Evolutionary conservation across 2,888 invertebrate genomes (phyloP).

Genomic region (Nysson spinosus): DNA sequence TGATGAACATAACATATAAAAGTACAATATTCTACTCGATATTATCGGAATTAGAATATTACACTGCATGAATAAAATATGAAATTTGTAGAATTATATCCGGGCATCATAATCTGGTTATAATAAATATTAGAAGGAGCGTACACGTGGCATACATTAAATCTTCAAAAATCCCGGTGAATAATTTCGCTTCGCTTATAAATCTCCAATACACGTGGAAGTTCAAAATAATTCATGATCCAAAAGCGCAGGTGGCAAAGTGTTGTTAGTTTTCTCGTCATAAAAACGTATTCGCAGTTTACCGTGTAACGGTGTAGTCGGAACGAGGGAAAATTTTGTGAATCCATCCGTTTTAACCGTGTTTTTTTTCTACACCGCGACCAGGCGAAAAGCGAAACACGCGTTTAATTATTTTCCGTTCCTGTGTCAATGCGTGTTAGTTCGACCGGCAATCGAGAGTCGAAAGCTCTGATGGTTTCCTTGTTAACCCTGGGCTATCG

Average conservation of each 20-base stretch:
- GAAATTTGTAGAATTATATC: too few species aligned
- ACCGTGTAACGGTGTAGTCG: conserved; percentile 19
- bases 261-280: conserved; percentile 15
- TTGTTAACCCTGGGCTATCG: conserved; percentile 17
- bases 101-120: too few species aligned
- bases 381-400: conserved; percentile 14
- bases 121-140: too few species aligned
- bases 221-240: conserved; percentile 33
- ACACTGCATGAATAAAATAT: too few species aligned
- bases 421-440: conserved; percentile 23
- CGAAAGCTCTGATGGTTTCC: conserved; percentile 16
- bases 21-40: too few species aligned
- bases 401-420: conserved; percentile 41
- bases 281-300: conserved; percentile 24
- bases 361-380: conserved; percentile 15
- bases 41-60: too few species aligned
- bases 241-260: conserved; percentile 3
- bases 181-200: too few species aligned
- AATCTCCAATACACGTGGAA: background rate
- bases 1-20: too few species aligned
- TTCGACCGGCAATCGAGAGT: conserved; percentile 24
- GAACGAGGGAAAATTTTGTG: conserved; percentile 22
- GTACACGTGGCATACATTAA: too few species aligned
- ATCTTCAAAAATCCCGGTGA: too few species aligned
- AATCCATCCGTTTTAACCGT: conserved; percentile 32